Percentiles rank a stretch among this genome's conserved stretches.
These are phyloP conservation scores for Pristionchus entomophagus DNA, from an alignment of 2,888 invertebrate genomes.

Conservation along the genomic window DNA sequence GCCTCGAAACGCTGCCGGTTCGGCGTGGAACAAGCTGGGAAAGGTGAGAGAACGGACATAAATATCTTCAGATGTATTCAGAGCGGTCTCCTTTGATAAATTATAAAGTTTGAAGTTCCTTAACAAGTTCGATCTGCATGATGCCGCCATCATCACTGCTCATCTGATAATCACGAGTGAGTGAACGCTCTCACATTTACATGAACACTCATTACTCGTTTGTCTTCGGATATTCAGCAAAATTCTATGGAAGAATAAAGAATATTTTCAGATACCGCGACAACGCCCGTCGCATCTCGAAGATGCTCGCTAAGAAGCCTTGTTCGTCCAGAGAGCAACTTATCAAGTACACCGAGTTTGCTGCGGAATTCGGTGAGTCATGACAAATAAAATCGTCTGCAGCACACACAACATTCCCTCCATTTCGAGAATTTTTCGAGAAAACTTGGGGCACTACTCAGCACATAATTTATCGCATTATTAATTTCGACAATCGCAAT, in stretches of 20 bases:
- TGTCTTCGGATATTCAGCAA: too few relatives aligned
- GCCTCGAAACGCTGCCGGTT: background rate
- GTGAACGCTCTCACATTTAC: too few relatives aligned
- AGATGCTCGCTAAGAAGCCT: conserved; percentile 24
- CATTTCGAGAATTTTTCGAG: too few relatives aligned
- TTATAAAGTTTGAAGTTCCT: background rate
- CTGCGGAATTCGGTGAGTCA: background rate
- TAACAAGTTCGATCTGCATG: background rate
- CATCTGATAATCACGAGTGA: background rate
- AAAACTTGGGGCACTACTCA: too few relatives aligned
- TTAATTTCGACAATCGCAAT: too few relatives aligned
- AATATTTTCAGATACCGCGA: conserved; percentile 12
- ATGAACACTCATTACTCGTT: too few relatives aligned
- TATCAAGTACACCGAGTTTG: conserved; percentile 34
- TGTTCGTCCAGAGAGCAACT: background rate
- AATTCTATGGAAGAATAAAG: too few relatives aligned
- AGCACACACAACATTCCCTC: too few relatives aligned
- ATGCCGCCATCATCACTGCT: background rate
- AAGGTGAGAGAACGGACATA: too few relatives aligned
- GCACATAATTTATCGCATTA: too few relatives aligned
- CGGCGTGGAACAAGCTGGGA: conserved; percentile 14
- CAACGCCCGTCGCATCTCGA: background rate
- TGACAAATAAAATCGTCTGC: too few relatives aligned
- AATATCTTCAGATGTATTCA: too few relatives aligned
- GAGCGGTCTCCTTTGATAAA: background rate